These are phyloP conservation scores for Zootoca vivipara DNA, from an alignment of 2,113 vertebrate genomes.

Conservation along the genomic window DNA sequence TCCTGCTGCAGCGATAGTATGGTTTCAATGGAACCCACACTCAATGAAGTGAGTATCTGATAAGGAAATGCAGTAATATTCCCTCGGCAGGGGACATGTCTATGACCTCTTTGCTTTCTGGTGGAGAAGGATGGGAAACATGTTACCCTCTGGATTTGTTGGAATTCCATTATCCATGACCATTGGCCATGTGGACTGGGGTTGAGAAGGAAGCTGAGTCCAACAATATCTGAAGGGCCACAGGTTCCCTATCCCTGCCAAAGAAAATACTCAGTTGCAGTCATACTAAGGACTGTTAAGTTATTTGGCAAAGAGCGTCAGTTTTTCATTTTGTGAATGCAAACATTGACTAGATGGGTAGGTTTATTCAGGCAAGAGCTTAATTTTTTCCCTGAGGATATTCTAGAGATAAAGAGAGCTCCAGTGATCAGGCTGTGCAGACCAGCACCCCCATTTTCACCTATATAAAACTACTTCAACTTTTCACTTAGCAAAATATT, in stretches of 20 bases:
- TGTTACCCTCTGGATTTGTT: neutral
- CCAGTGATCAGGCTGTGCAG: neutral
- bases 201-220: neutral
- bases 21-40: conserved; percentile 38
- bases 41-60: conserved; percentile 29
- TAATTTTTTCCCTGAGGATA: conserved; percentile 3
- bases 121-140: neutral
- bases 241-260: neutral
- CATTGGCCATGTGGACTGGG: neutral
- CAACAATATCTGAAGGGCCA: neutral
- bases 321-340: conserved; percentile 27
- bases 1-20: neutral
- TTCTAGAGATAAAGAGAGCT: conserved; percentile 16
- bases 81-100: neutral
- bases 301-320: conserved; percentile 24
- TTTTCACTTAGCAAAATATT: neutral
- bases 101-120: neutral
- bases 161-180: neutral
- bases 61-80: neutral
- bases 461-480: neutral
- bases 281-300: fast-evolving
- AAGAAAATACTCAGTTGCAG: neutral
- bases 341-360: conserved; percentile 9
- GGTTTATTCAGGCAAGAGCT: neutral
- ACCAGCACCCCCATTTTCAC: neutral